Percentiles rank a stretch among this genome's conserved stretches.
Conservation (phyloP, 2,113 vertebrate species). For the Leucopsar rothschildi region DNA sequence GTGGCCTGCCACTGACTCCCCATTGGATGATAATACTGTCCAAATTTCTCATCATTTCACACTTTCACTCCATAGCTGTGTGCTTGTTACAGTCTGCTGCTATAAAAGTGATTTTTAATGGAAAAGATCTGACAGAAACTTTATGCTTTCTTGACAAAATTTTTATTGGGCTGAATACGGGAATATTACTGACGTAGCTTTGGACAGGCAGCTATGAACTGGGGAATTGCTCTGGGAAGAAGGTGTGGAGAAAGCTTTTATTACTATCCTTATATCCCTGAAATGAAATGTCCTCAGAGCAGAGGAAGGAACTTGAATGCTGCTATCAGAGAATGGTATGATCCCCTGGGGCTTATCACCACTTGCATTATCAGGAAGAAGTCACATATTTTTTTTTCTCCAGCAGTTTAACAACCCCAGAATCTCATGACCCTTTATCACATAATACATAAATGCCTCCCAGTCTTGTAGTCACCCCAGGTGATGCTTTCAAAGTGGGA, state of each 20-base stretch:
- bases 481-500: neutral
- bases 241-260: constrained; percentile 3
- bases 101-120: constrained; percentile 51
- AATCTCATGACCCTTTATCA: neutral
- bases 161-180: constrained; percentile 54
- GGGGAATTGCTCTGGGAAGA: constrained; percentile 26
- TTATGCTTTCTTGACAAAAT: constrained; percentile 44
- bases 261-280: neutral
- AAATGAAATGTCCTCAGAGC: constrained; percentile 17
- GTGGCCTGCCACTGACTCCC: neutral
- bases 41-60: constrained; percentile 48
- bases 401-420: neutral
- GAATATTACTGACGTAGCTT: constrained; percentile 22
- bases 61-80: neutral
- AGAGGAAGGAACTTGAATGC: neutral
- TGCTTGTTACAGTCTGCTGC: neutral
- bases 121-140: constrained; percentile 45
- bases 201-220: constrained; percentile 16
- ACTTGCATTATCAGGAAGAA: neutral
- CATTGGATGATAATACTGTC: constrained; percentile 44
- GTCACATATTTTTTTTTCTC: neutral
- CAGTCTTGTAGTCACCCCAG: neutral
- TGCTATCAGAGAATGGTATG: neutral
- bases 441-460: neutral
- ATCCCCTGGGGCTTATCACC: neutral